Base-by-base conservation (phyloP, 2,113 vertebrate species). In the Forbesichthys agassizii region DNA sequence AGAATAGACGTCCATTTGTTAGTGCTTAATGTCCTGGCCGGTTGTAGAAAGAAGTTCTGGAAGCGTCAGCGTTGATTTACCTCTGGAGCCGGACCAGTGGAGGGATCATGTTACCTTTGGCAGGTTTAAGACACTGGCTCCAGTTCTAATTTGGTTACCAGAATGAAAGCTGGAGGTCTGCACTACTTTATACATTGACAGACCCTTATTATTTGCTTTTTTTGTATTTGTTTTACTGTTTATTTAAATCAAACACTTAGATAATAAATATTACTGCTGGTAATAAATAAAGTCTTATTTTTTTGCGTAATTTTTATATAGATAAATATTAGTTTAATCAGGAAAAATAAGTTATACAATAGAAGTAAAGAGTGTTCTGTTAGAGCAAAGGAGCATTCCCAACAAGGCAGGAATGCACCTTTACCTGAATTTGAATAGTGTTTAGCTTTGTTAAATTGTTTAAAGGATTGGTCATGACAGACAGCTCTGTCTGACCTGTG, bases 121-220 rank as follows among this genome's bases (percentile, higher is more conserved):
- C 80, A 80, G 81, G 84, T 88, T 86, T 78, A 81, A 87, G 66
- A 75, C 74, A 85, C 68, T 71, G 58, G 69, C 83, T 74, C 76
- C 74, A 64, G 66, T 63, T 82, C 68, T 85, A 88, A 87, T 89
- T 79, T 73, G 77, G 79, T 86, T 89, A 86, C 77, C 85, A 89
- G 86, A 86, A 16, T 18, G 27, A 60, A 60, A 27, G 55, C 75
- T 80, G 80, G 69, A 10, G 48, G 33, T 46, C 57, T 14, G 11
- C 9, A 20, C 13, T 9, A 27, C 27, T 42, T 9, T 52, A 33
- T 49, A 12, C 33, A 3, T 20, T 60, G 69, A 61, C 60, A 71
- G 33, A 48, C 7, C 11, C 12, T 20, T 27, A 27, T 9, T 58
- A 11, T 27, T 27, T 58, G 27, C 18, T 16, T 53, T 42, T 42